Base-by-base conservation (phyloP, 2,797 vertebrate genomes). In the Catostomus latipinnis region DNA sequence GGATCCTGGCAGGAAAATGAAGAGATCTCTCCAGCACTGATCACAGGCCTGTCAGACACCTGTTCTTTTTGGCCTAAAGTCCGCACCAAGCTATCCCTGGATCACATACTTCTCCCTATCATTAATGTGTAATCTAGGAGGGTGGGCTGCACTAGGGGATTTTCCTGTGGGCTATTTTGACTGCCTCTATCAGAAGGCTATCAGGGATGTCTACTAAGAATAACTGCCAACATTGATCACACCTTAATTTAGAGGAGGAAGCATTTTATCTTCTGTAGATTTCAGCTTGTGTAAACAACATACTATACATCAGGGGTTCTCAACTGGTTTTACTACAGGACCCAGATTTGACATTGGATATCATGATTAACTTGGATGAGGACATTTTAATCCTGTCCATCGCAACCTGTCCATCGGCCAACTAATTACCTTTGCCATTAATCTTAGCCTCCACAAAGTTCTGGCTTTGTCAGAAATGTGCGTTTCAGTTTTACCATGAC, bases 1-100 rank as follows among this genome's bases (percentile, higher is more conserved):
- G 5, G 12, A 69, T 63, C 56, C 71, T 83, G 81, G 83, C 81
- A 81, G 43, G 50, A 57, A 63, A 83, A 81, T 18, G 71, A 61
- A 61, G 70, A 69, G 18, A 11, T 18, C 71, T 79, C 48, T 86
- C 53, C 81, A 78, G 52, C 57, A 22, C 78, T 70, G 81, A 81
- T 76, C 82, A 78, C 71, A 76, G 74, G 52, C 78, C 78, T 68
- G 78, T 84, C 74, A 82, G 66, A 76, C 82, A 85, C 82, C 84
- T 87, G 83, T 80, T 80, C 73, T 65, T 61, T 68, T 79, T 86
- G 84, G 76, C 75, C 8, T 34, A 6, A n/a, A 34, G 16, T 57
- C 2, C 0, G 0, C 7, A 22, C 43, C 46, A 6, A 14, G 14
- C 6, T 80, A 34, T 66, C 61, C 13, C 16, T 66, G 53, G 43